These are phyloP conservation scores for Drosophila dives DNA, from an alignment of 2,888 invertebrate genomes.

Conservation along the genomic window DNA sequence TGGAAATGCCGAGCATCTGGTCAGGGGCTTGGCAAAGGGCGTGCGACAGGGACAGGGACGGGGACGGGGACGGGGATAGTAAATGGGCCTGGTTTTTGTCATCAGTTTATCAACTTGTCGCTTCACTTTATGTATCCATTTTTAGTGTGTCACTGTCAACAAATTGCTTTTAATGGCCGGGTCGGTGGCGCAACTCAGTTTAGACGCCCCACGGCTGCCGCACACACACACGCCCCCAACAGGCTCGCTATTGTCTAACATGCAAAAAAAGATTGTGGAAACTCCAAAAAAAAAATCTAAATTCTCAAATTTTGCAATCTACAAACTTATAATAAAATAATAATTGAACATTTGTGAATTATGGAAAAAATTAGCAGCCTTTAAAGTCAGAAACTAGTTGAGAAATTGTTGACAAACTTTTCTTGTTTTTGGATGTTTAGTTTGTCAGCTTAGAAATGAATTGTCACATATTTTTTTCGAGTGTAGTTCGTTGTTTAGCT, in stretches of 20 bases:
- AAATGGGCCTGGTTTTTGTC: constrained; percentile 40
- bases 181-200: constrained; percentile 52
- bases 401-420: background rate
- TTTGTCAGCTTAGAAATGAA: background rate
- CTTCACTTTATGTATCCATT: constrained; percentile 71
- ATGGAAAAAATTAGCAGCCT: background rate
- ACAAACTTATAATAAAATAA: background rate
- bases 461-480: background rate
- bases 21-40: background rate
- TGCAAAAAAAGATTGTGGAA: background rate
- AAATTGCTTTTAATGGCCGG: constrained; percentile 76
- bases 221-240: constrained; percentile 4
- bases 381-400: background rate
- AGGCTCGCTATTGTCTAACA: background rate
- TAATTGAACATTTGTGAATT: background rate
- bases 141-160: constrained; percentile 81
- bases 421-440: background rate
- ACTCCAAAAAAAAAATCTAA: background rate
- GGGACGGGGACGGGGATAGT: constrained; percentile 4
- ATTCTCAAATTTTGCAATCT: background rate
- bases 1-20: background rate
- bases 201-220: constrained; percentile 23
- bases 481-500: constrained; percentile 19
- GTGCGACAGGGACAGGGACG: background rate
- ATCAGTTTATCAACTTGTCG: constrained; percentile 58